Conservation (phyloP, 2,113 vertebrate genomes). For the Crocuta crocuta region DNA sequence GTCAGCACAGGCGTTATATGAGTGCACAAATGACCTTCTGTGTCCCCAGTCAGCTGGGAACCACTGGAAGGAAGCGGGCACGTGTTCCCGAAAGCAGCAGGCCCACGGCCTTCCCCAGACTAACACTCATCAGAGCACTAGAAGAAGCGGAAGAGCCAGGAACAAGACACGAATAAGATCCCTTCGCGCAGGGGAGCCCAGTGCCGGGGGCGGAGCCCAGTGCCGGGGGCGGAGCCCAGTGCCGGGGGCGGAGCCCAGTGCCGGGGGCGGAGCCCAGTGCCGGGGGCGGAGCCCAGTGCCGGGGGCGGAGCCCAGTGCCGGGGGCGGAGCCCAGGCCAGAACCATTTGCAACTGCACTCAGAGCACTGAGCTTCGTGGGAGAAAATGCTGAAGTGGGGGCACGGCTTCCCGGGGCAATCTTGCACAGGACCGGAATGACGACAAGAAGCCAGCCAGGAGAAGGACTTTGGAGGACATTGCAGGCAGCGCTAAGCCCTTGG, state of each 20-base stretch:
- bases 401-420: background rate
- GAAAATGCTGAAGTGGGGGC: background rate
- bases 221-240: background rate
- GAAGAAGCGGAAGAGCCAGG: background rate
- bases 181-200: background rate
- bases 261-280: background rate
- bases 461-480: background rate
- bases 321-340: no score
- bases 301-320: background rate
- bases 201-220: no score
- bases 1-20: background rate
- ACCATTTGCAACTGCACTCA: background rate
- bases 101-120: background rate
- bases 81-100: background rate
- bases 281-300: no score
- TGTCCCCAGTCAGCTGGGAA: background rate
- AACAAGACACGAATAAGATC: background rate
- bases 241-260: no score
- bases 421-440: background rate
- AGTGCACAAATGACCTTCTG: background rate
- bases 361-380: background rate
- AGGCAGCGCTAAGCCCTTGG: background rate
- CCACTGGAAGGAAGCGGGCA: background rate
- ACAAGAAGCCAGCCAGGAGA: background rate
- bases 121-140: background rate